These are phyloP conservation scores for Cataglyphis cursor DNA, from an alignment of 2,888 invertebrate species.

Conservation along the genomic window DNA sequence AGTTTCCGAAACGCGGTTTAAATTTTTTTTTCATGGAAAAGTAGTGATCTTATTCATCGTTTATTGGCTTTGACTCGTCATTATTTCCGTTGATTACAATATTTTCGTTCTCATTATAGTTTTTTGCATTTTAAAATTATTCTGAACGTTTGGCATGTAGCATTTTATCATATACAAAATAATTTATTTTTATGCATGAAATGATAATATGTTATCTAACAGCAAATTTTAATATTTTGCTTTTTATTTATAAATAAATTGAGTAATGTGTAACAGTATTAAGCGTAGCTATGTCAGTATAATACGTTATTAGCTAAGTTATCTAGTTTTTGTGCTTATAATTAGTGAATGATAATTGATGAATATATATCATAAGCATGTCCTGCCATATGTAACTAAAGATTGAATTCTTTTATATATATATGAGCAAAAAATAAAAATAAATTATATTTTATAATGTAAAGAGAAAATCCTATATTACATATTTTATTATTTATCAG, in stretches of 20 bases:
- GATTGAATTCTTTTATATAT: background rate
- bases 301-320: background rate
- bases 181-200: constrained; percentile 26
- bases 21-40: background rate
- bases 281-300: background rate
- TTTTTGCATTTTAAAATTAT: constrained; percentile 12
- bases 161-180: background rate
- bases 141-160: constrained; percentile 25
- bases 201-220: background rate
- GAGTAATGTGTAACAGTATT: background rate
- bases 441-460: background rate
- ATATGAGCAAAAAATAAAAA: background rate
- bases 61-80: background rate
- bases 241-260: background rate
- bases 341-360: background rate
- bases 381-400: background rate
- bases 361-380: background rate
- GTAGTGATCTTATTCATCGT: background rate
- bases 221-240: background rate
- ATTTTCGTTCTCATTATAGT: constrained; percentile 16
- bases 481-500: background rate
- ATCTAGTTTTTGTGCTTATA: background rate
- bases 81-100: background rate
- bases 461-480: background rate
- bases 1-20: background rate